Conservation (phyloP, 2,888 invertebrate species). For the Agapostemon virescens region DNA sequence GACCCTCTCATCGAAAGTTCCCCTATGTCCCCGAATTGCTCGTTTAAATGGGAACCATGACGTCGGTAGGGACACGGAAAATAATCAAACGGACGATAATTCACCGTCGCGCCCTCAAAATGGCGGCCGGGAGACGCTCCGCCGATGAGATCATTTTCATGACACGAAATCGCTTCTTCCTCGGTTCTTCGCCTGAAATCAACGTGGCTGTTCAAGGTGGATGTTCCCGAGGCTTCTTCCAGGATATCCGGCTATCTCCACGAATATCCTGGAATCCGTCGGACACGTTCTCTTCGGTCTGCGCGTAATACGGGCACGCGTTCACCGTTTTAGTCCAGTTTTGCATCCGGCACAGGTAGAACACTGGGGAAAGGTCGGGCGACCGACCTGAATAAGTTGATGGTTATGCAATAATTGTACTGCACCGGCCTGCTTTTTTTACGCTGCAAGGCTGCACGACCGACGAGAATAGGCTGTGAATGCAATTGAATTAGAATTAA, state of each 20-base stretch:
- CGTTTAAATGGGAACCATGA: background rate
- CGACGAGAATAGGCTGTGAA: background rate
- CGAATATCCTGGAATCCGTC: background rate
- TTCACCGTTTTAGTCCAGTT: slow-evolving; percentile 54
- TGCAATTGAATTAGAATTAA: background rate
- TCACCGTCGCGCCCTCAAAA: background rate
- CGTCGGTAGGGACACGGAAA: background rate
- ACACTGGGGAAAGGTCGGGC: slow-evolving; percentile 58
- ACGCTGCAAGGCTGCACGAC: slow-evolving; percentile 41
- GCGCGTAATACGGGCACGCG: slow-evolving; percentile 30
- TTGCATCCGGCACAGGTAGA: slow-evolving; percentile 62
- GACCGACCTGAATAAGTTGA: slow-evolving; percentile 51
- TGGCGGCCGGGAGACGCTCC: background rate
- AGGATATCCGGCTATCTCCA: slow-evolving; percentile 8
- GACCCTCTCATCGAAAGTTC: slow-evolving; percentile 12
- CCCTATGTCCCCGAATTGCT: background rate
- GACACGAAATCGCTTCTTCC: background rate
- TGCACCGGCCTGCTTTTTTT: slow-evolving; percentile 39
- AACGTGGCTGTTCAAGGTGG: background rate
- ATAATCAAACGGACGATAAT: background rate
- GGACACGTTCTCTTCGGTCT: background rate
- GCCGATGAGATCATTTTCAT: background rate
- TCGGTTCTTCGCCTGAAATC: background rate
- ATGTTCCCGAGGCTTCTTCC: background rate
- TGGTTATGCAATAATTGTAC: slow-evolving; percentile 54